Evolutionary conservation across 2,888 invertebrate species (phyloP), one percentile per base, ranked within the genome.

Genomic region (Mythimna pallens): DNA sequence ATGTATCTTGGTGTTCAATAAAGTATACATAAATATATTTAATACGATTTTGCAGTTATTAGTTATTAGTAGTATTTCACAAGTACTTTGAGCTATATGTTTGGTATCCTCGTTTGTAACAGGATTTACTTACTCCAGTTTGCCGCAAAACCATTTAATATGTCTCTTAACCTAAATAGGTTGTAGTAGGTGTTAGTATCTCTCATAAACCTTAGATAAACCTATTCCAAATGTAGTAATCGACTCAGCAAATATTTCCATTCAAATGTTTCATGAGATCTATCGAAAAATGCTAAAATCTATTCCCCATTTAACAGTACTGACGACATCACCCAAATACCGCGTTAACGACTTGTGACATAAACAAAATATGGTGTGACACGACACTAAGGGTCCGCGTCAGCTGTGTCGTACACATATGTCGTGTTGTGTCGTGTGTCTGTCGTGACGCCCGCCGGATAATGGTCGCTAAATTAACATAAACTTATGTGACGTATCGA

Each of bases 401-500:
- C 54, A 40, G 22, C 6, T 34, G 34, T 59, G 30, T 73, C 47
- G 36, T 9, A 70, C n/a, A 20, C 61, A 22, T 40, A 9, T 40
- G 61, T 22, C 22, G 22, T 40, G 40, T 61, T 17, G 25, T 34
- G 70, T 70, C 30, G 50, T 30, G 50, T 30, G 40, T 47, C 14
- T 47, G 14, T 30, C 52, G 52, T 57, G 50, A 43, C 14, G 63
- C 14, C 9, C 47, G 54, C 25, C 14, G 58, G 68, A 55, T 80
- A 65, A 50, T 76, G 65, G 65, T 68, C 61, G 65, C 70, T 47
- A 30, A 30, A 30, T 30, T 70, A 65, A 58, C 61, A 61, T 61
- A 43, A 79, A 70, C 43, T 61, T 81, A 58, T 75, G 65, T 76
- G 57, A 40, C 54, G 25, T 43, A 25, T 54, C n/a, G 62, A 22